A percentile compares a stretch with the other conserved stretches of the same genome.
Evolutionary conservation across 2,797 vertebrate species (phyloP).

Genomic region (Lacerta agilis): DNA sequence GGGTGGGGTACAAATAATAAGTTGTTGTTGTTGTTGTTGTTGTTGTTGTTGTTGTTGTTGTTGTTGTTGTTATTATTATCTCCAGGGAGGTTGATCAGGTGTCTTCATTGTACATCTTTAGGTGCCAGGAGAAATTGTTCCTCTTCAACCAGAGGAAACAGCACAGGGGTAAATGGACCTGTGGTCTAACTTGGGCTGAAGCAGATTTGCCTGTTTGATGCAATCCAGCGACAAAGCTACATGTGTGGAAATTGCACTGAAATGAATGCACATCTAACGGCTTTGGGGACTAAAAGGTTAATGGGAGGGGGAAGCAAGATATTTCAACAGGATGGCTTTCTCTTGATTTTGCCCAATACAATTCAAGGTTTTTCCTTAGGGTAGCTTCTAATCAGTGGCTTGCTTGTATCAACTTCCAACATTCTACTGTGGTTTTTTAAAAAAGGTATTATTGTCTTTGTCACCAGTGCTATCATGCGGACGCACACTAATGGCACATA

Average conservation of each 20-base stretch:
- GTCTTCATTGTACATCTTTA: no score
- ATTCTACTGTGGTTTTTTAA: background rate
- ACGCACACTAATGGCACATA: constrained; percentile 36
- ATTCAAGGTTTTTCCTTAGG: background rate
- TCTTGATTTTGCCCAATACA: background rate
- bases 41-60: no score
- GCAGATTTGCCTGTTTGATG: background rate
- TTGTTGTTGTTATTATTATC: no score
- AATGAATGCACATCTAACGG: background rate
- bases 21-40: no score
- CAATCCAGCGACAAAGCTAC: background rate
- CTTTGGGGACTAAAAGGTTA: background rate
- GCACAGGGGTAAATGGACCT: background rate
- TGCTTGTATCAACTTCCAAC: background rate
- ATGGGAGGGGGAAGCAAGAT: background rate
- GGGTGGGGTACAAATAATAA: no score
- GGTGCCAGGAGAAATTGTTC: no score
- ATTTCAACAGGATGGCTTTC: background rate
- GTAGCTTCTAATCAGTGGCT: background rate
- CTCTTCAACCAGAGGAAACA: no score
- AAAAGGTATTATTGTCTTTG: background rate
- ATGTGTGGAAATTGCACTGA: background rate
- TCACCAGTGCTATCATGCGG: constrained; percentile 4
- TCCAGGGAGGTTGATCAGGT: no score
- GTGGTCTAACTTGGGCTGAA: background rate